Base-by-base conservation (phyloP, 2,888 invertebrate genomes). In the Meandrusa payeni region DNA sequence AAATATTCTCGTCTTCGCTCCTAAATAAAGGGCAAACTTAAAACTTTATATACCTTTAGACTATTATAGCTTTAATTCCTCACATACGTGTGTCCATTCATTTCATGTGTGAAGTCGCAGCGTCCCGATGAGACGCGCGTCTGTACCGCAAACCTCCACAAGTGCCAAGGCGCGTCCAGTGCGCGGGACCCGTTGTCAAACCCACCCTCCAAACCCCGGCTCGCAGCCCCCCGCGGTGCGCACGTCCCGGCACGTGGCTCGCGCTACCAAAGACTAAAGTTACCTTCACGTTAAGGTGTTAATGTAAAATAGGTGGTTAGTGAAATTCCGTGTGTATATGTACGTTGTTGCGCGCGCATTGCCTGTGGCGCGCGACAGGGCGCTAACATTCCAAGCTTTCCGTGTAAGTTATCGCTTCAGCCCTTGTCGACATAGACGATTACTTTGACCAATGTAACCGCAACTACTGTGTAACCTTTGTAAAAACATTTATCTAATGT, bases 391-490 rank as follows among this genome's bases (percentile, higher is more conserved):
- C 83, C 83, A 78, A 53, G 79, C 80, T 80, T 77, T 65, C 54
- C 60, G 59, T 70, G 69, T 69, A 65, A 61, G 57, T 63, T 60
- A 61, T 59, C 57, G 70, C 76, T 75, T 76, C 59, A 46, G 62
- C 62, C 64, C 57, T 50, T 47, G 51, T 47, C 51, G 51, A 44
- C 41, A 37, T 38, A 52, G 41, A 12, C 69, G 65, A 77, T 85
- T 81, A 75, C 81, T 82, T 80, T 83, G 85, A 86, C 83, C 83
- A 83, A 85, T 85, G 78, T 86, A 83, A 81, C 80, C 85, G 69
- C 79, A 75, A 76, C 67, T 72, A 70, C 69, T 76, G 78, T 85
- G 76, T 85, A 82, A 79, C 75, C 81, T 78, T 82, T 85, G 86
- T 85, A 80, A 79, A 82, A 76, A 79, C 78, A 74, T 77, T 79